Conservation (phyloP, 1,140 invertebrate genomes). For the Littorina saxatilis region DNA sequence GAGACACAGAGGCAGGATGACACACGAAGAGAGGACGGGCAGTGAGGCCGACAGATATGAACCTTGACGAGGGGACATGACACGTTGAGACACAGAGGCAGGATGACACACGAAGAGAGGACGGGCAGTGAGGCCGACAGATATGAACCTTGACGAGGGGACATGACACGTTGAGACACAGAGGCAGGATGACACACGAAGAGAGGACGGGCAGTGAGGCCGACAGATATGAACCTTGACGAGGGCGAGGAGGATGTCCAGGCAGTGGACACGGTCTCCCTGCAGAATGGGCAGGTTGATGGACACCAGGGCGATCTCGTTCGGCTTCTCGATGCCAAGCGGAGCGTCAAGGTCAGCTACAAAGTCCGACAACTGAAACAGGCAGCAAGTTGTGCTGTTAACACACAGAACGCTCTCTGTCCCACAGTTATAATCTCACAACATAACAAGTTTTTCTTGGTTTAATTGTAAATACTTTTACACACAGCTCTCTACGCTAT, state of each 20-base stretch:
- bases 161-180: not conserved
- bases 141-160: not conserved
- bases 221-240: slow-evolving; percentile 80
- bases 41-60: no score
- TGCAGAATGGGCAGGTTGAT: slow-evolving; percentile 96
- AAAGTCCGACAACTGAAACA: slow-evolving; percentile 94
- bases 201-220: not conserved
- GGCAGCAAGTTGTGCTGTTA: no score
- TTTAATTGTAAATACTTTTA: no score
- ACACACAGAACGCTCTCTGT: no score
- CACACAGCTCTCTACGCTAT: no score
- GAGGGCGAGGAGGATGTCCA: slow-evolving; percentile 94
- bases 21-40: no score
- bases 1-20: no score
- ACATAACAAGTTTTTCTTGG: no score
- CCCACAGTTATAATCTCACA: no score
- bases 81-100: not conserved
- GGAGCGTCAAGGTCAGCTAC: slow-evolving; percentile 95
- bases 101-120: no score
- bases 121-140: not conserved
- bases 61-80: not conserved
- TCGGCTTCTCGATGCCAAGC: slow-evolving; percentile 92
- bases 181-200: not conserved
- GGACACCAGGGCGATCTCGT: slow-evolving; percentile 95
- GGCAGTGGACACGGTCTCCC: slow-evolving; percentile 96